phyloP scores from a whole-genome alignment of 2,797 vertebrate genomes.

The Platalea minor region DNA sequence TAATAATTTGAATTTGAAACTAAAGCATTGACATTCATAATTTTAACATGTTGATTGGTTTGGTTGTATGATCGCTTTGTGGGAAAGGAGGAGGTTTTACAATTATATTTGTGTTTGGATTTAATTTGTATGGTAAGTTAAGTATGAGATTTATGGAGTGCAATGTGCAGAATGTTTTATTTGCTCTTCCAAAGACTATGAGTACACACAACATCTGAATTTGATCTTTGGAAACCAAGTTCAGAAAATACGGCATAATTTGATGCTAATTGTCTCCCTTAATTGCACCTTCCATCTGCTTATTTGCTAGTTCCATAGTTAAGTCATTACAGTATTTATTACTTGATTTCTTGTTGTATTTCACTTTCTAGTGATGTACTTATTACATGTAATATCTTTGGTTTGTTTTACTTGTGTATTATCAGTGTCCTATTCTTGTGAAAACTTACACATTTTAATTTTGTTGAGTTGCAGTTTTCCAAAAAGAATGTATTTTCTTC shows the following conservation, averaged over 20 bases:
- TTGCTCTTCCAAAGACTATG: slow-evolving; percentile 65
- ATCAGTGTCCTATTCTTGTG: neutral
- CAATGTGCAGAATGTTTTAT: slow-evolving; percentile 67
- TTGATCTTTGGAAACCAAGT: slow-evolving; percentile 65
- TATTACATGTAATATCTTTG: neutral
- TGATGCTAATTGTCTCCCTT: slow-evolving; percentile 55
- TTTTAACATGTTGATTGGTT: slow-evolving; percentile 39
- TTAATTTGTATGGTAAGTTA: slow-evolving; percentile 73
- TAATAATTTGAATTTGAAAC: slow-evolving; percentile 13
- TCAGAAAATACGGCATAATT: slow-evolving; percentile 64
- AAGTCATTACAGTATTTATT: slow-evolving; percentile 48
- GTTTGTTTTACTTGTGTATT: neutral
- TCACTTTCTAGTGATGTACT: neutral
- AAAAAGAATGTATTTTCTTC: neutral
- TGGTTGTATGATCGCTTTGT: slow-evolving; percentile 66
- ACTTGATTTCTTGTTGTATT: slow-evolving; percentile 13
- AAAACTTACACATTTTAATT: neutral
- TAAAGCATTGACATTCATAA: slow-evolving; percentile 17
- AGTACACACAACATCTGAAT: slow-evolving; percentile 71
- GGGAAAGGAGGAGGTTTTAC: slow-evolving; percentile 63
- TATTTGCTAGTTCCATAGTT: slow-evolving; percentile 52
- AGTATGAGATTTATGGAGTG: slow-evolving; percentile 63
- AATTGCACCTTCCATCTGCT: slow-evolving; percentile 53
- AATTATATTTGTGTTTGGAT: slow-evolving; percentile 73
- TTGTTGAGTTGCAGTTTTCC: neutral